Conservation (phyloP, 1,140 invertebrate species). For the Amphibalanus amphitrite region DNA sequence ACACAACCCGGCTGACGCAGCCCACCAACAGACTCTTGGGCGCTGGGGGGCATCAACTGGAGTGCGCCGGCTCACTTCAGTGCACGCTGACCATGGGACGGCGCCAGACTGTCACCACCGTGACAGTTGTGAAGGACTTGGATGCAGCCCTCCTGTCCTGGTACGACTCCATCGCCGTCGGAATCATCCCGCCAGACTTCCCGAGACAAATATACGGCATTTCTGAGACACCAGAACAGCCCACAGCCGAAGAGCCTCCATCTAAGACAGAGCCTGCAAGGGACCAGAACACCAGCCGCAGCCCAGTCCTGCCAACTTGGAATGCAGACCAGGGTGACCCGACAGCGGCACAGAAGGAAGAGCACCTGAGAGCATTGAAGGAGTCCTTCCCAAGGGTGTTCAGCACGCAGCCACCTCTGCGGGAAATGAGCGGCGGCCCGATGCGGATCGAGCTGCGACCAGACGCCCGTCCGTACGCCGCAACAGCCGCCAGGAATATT, state of each 20-base stretch:
- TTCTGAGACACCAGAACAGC: too few species aligned
- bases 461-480: constrained; percentile 6
- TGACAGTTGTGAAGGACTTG: constrained; percentile 1
- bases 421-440: constrained; percentile 8
- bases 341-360: background rate
- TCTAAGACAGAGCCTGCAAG: background rate
- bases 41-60: background rate
- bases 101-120: background rate
- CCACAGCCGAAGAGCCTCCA: background rate
- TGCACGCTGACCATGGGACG: background rate
- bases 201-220: background rate
- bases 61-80: background rate
- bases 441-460: constrained; percentile 11
- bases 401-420: background rate
- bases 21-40: background rate
- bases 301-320: background rate
- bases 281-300: background rate
- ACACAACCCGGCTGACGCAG: background rate
- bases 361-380: background rate
- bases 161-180: constrained; percentile 5
- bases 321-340: background rate
- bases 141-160: constrained; percentile 4
- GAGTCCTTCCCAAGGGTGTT: background rate
- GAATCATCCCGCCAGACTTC: constrained; percentile 2
- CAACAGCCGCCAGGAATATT: constrained; percentile 9